These are phyloP conservation scores for Macrosoma leucophasiata DNA, from an alignment of 2,888 invertebrate species.

Conservation along the genomic window DNA sequence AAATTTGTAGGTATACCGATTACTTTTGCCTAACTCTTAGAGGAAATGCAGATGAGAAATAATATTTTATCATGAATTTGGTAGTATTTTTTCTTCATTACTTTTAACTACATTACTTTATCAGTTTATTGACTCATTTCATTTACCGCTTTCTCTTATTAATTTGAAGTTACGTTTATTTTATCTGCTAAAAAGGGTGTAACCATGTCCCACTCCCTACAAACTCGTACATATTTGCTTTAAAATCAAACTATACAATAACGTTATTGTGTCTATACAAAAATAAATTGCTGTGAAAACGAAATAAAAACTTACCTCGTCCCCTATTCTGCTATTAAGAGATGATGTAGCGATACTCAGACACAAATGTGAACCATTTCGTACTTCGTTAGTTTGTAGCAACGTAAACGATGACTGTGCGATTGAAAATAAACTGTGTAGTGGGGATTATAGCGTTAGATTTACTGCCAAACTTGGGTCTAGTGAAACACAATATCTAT, in stretches of 20 bases:
- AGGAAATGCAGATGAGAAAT: too few relatives aligned
- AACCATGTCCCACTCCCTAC: conserved; percentile 57
- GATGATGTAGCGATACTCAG: conserved; percentile 70
- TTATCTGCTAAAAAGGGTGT: conserved; percentile 47
- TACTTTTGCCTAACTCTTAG: too few relatives aligned
- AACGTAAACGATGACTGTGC: conserved; percentile 1
- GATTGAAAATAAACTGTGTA: conserved; percentile 33
- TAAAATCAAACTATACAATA: conserved; percentile 64
- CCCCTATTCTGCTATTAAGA: conserved; percentile 73
- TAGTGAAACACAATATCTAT: conserved; percentile 54
- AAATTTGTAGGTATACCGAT: too few relatives aligned
- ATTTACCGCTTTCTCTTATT: too few relatives aligned
- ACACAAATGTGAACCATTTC: conserved; percentile 55
- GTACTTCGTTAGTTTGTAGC: conserved; percentile 38
- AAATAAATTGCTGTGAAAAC: conserved; percentile 73
- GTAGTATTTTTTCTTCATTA: conserved; percentile 13
- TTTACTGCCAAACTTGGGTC: conserved; percentile 26
- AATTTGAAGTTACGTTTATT: too few relatives aligned
- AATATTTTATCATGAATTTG: too few relatives aligned
- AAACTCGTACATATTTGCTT: conserved; percentile 63
- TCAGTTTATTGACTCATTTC: too few relatives aligned
- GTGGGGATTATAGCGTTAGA: conserved; percentile 7
- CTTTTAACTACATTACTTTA: conserved; percentile 6
- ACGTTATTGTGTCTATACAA: conserved; percentile 62
- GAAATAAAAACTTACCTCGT: conserved; percentile 66